phyloP scores from a whole-genome alignment of 2,113 vertebrate species.

The Cyrtonyx montezumae region DNA sequence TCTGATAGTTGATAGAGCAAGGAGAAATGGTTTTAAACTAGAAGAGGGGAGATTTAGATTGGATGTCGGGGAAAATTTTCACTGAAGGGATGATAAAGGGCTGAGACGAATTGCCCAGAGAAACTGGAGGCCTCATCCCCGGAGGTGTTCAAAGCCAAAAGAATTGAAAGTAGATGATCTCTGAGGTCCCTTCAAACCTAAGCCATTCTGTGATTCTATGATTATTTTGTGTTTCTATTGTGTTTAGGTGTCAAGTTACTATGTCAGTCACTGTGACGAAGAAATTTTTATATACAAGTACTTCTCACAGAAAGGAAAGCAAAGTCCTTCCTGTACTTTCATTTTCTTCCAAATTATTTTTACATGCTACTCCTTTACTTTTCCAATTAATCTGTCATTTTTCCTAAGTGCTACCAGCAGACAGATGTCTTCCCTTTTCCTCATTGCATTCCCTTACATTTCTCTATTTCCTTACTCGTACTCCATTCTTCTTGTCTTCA shows the following conservation, averaged over 20 bases:
- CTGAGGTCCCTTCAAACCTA: no score
- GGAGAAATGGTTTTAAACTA: no score
- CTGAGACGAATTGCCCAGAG: no score
- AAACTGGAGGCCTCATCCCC: no score
- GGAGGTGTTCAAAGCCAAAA: no score
- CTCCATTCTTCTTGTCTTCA: neutral
- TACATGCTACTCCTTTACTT: neutral
- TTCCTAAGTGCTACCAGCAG: neutral
- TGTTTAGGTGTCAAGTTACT: neutral
- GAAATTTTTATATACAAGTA: neutral
- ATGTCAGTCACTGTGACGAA: neutral
- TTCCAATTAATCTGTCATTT: neutral
- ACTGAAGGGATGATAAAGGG: no score
- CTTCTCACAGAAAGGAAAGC: neutral
- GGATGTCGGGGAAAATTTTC: no score
- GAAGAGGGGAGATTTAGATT: no score
- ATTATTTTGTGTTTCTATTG: neutral
- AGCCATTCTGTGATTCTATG: no score
- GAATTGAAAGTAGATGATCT: no score
- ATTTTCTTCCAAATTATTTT: neutral
- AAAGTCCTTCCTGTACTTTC: neutral
- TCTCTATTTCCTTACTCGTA: neutral
- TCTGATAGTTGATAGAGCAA: no score
- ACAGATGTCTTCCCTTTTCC: neutral
- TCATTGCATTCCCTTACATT: neutral